Base-by-base conservation (phyloP, 2,113 vertebrate genomes). In the Nettapus auritus region DNA sequence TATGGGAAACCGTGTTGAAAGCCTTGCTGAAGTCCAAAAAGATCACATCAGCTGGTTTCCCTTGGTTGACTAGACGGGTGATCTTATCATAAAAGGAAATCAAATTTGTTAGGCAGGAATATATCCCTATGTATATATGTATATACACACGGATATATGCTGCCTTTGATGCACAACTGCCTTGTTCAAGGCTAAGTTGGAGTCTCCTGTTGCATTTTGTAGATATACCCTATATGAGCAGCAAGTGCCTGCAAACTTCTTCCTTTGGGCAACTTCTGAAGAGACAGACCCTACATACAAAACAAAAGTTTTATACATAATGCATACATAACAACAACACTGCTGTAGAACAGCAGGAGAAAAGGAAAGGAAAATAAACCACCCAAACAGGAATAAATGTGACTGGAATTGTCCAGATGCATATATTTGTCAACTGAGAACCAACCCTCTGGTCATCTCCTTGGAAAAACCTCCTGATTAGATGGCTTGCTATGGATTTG, bases 401-500 rank as follows among this genome's bases (percentile, higher is more conserved):
- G 33, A 22, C 42, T 56, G 33, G 44, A 75, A 8, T 90, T 70
- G 12, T 75, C 12, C 76, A 86, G 73, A 82, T 31, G 70, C 6
- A 62, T 1, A 2, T 9, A 40, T 46, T 81, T 5, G 3, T 88
- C 56, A 68, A 68, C 16, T 22, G 66, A 82, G 80, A 93, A 57
- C 29, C 59, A 91, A 17, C 31, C 10, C 42, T 92, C 66, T 93
- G 38, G 34, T 96, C 33, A 29, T 80, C 6, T 23, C 2, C 52
- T 81, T 2, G 55, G 94, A 88, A 95, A 90, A 90, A 52, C 23
- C 6, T 88, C 33, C 33, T 79, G 44, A 42, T 71, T 82, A 89
- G 82, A 78, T 64, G 88, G 78, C 34, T 94, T 88, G n/a, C 56
- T 75, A 53, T 46, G 60, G 69, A 83, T 93, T 94, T 96, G 90